phyloP scores from a whole-genome alignment of 1,140 invertebrate species.

The Philopotamus ludificatus region DNA sequence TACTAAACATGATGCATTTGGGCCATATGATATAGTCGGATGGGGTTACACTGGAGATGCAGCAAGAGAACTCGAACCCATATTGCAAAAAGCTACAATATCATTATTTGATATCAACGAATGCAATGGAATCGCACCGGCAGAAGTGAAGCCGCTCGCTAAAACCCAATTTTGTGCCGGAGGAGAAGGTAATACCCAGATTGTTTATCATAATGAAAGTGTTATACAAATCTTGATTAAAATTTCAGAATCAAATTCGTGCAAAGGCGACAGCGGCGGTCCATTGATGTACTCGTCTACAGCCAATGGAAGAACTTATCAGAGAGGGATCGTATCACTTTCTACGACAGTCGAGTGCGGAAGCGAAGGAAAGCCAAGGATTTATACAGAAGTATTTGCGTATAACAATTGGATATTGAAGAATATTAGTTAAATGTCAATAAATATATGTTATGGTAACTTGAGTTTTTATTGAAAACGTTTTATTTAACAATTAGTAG shows the following conservation, averaged over 20 bases:
- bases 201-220: background rate
- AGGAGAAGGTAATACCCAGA: constrained; percentile 22
- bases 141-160: constrained; percentile 23
- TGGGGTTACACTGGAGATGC: constrained; percentile 31
- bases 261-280: constrained; percentile 39
- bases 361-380: constrained; percentile 26
- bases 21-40: constrained; percentile 24
- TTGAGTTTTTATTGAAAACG: no score
- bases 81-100: constrained; percentile 28
- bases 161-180: constrained; percentile 36
- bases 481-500: no score
- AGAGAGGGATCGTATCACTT: constrained; percentile 35
- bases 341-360: constrained; percentile 23
- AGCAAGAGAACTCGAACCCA: background rate
- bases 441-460: no score
- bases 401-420: constrained; percentile 34
- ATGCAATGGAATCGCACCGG: constrained; percentile 27
- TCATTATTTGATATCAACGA: constrained; percentile 37
- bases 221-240: background rate
- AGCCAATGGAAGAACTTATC: background rate
- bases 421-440: no score
- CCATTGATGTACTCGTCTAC: constrained; percentile 27
- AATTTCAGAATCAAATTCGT: constrained; percentile 32
- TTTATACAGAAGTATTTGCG: constrained; percentile 33
- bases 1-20: background rate